Base-by-base conservation (phyloP, 2,113 vertebrate genomes). In the Rhea americana region DNA sequence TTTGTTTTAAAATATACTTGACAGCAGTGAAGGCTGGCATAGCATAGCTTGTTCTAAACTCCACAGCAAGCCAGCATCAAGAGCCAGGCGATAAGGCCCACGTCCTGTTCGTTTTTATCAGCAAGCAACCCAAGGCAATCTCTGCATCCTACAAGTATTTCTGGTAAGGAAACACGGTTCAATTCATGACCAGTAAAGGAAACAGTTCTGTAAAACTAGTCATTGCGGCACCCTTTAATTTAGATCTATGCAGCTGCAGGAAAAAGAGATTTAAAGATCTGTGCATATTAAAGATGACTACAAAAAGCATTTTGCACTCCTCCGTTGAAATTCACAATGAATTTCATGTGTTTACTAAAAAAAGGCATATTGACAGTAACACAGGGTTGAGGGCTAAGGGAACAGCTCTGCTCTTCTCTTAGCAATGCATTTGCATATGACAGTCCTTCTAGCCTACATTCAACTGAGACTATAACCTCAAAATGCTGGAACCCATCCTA, bases 401-500 rank as follows among this genome's bases (percentile, higher is more conserved):
- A 35, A 35, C 35, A 85, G 61, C 41, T 81, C 70, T 87, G 77
- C 9, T 30, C 41, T n/a, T 70, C 15, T 65, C 59, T 18, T 37
- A 77, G 58, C 74, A n/a, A 79, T 0, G 1, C 55, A 50, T 43
- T 37, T 53, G 43, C 7, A 35, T 11, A 65, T 1, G 21, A 41
- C 25, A 58, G 22, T 68, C 55, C 78, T 53, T 55, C 37, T 50
- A 87, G 82, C 17, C 53, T 56, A 26, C 4, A 47, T 41, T 61
- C 63, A 56, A 2, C 24, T 8, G 20, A 37, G 51, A 39, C 12
- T n/a, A 17, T 9, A 58, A 32, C 37, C 50, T 39, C 76, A 43
- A 9, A 2, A 0, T 0, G 9, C 65, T 37, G 51, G 21, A 68
- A 66, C 1, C 1, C 2, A 14, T 12, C 35, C 74, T 43, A 43